phyloP scores from a whole-genome alignment of 2,888 invertebrate genomes.

The Stegana nigrithorax region DNA sequence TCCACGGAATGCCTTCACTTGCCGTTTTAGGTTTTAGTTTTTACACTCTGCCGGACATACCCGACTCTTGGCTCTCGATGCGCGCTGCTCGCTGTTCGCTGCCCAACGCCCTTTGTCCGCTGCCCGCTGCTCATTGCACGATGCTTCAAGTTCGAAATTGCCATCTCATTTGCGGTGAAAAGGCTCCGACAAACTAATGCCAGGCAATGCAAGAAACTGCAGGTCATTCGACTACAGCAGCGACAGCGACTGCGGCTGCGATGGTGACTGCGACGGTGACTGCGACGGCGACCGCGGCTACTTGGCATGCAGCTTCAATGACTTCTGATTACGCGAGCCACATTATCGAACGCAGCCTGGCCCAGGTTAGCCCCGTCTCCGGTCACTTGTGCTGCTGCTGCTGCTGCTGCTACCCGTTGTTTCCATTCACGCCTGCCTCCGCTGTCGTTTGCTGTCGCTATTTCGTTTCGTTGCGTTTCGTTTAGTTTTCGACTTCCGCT shows the following conservation, averaged over 20 bases:
- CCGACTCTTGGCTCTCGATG: no score
- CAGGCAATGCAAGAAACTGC: neutral
- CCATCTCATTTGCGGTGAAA: constrained; percentile 5
- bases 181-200: neutral
- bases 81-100: no score
- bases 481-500: neutral
- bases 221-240: neutral
- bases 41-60: no score
- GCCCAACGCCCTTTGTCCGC: neutral
- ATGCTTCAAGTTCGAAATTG: constrained; percentile 1
- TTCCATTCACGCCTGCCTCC: neutral
- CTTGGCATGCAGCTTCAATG: neutral
- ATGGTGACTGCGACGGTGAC: neutral
- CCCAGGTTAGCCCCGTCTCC: no score
- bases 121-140: neutral
- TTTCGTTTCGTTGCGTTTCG: no score
- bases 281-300: no score
- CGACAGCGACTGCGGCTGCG: neutral
- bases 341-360: no score
- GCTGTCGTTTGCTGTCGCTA: neutral
- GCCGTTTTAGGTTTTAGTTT: constrained; percentile 29
- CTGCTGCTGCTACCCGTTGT: neutral
- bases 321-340: no score
- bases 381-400: no score
- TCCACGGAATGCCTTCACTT: no score